These are phyloP conservation scores for Zenarchopterus dispar DNA, from an alignment of 2,797 vertebrate genomes.

Conservation along the genomic window DNA sequence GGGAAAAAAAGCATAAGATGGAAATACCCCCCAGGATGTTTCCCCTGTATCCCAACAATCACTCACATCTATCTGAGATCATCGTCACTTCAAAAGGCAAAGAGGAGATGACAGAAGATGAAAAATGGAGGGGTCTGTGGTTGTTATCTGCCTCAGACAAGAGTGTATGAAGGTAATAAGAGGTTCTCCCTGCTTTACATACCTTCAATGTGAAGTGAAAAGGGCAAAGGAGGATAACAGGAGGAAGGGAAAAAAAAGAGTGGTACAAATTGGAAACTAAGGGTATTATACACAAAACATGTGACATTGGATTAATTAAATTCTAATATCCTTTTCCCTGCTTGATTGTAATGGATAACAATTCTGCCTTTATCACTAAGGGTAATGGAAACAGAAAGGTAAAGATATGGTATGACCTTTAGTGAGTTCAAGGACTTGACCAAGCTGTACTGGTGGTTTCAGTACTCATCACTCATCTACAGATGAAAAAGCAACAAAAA, in stretches of 20 bases:
- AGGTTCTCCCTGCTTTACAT: background rate
- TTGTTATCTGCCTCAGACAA: constrained; percentile 2
- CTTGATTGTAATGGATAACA: background rate
- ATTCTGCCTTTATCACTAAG: constrained; percentile 1
- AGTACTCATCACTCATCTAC: background rate
- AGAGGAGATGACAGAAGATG: constrained; percentile 1
- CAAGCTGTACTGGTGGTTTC: constrained; percentile 5
- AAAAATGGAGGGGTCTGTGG: background rate
- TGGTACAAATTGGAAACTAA: too few relatives aligned
- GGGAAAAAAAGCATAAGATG: constrained; percentile 42
- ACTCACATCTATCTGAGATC: constrained; percentile 66
- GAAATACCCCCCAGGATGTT: constrained; percentile 45
- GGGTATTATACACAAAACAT: too few relatives aligned
- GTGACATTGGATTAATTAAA: background rate
- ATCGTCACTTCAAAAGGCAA: constrained; percentile 36
- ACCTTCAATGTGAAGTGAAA: background rate
- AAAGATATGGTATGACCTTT: background rate
- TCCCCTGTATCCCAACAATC: constrained; percentile 52
- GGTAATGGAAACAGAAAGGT: background rate
- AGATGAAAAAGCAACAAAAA: constrained; percentile 6
- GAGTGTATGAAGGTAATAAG: background rate
- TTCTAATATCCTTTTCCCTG: background rate
- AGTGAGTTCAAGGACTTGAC: background rate
- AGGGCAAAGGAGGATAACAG: too few relatives aligned
- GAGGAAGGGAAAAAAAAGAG: too few relatives aligned